These are phyloP conservation scores for Corythaeola cristata DNA, from an alignment of 2,113 vertebrate genomes.

Conservation along the genomic window DNA sequence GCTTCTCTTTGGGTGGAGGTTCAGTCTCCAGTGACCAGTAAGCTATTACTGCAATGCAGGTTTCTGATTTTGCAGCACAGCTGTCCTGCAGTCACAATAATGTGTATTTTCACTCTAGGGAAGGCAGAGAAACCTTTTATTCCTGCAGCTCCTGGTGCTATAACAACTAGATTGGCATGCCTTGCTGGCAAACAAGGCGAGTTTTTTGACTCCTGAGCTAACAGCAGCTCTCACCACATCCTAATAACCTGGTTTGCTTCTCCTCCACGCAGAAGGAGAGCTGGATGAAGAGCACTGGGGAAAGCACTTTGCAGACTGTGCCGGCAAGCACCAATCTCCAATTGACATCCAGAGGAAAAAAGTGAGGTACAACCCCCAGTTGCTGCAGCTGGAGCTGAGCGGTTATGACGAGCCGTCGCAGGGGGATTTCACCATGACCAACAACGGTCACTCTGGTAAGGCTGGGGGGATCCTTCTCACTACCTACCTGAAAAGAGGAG, in stretches of 20 bases:
- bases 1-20: background rate
- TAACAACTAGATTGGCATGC: background rate
- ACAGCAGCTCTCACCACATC: background rate
- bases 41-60: background rate
- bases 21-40: background rate
- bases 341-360: conserved; percentile 83
- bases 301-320: conserved; percentile 76
- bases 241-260: background rate
- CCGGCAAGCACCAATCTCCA: conserved; percentile 83
- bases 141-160: background rate
- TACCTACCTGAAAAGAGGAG: background rate
- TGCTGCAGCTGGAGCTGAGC: conserved; percentile 74
- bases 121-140: background rate
- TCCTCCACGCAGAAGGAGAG: conserved; percentile 69
- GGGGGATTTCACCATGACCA: conserved; percentile 79
- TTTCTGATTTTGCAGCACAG: background rate
- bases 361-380: conserved; percentile 70
- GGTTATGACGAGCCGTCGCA: conserved; percentile 74
- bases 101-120: background rate
- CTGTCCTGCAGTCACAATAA: conserved; percentile 1
- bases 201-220: background rate
- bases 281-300: conserved; percentile 84
- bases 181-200: background rate
- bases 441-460: conserved; percentile 91
- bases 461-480: background rate